Evolutionary conservation across 2,888 invertebrate species (phyloP), one percentile per base, ranked within the genome.

Genomic region (Listrodromus nycthemerus): DNA sequence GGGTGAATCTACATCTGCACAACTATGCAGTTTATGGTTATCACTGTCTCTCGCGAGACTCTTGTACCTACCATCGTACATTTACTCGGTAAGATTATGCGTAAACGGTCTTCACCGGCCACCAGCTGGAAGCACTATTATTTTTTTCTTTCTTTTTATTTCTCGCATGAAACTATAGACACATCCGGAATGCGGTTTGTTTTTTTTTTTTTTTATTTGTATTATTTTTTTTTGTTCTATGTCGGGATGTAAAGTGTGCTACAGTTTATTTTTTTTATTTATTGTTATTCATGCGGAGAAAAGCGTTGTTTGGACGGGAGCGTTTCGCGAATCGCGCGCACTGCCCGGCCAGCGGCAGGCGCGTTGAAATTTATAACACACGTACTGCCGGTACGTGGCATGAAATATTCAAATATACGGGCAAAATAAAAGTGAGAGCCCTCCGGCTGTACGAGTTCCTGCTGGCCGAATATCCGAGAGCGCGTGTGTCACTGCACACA

Each of bases 361-460:
- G 84, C 80, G 84, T 84, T 86, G 74, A 87, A 86, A 87, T 89
- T 88, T 89, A 86, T 89, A 88, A 87, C 86, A 84, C 87, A 85
- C 87, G 85, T 86, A 82, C 83, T 41, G 58, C 77, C 55, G 63
- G 70, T 80, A 88, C 87, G 89, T 87, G 88, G 82, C 83, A 69
- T 87, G 89, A 87, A 89, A 89, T 89, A 88, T 89, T 88, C 83
- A 86, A 86, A 83, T 86, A 83, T 80, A 71, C 63, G 78, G 58
- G 65, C 74, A 81, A 78, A 81, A 81, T 74, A 78, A 84, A 86
- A 83, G 82, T 77, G 79, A 77, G 73, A 80, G 69, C 61, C 71
- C 61, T 30, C 50, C 50, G 41, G 41, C 41, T 45, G 41, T 45
- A 45, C 41, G 41, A 45, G 55, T 55, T 13, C 24, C 55, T 24